phyloP scores from a whole-genome alignment of 2,888 invertebrate genomes.

The Ochropacha duplaris region DNA sequence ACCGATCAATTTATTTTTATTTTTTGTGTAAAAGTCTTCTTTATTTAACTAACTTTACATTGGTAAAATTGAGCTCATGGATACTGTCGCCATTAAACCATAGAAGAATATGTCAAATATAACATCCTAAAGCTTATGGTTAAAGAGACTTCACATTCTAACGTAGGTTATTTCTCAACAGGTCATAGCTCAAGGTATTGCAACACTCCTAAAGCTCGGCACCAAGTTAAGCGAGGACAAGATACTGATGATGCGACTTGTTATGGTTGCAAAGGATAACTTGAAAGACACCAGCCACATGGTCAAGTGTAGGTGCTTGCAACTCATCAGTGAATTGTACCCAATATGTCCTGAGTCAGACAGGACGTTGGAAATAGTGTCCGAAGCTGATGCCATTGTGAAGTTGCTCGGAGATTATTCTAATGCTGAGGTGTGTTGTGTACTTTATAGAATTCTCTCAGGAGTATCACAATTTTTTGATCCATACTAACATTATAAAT shows the following conservation, averaged over 20 bases:
- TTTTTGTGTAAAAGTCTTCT: no score
- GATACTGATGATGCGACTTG: slow-evolving; percentile 83
- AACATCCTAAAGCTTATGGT: no score
- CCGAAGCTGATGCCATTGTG: slow-evolving; percentile 84
- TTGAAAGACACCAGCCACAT: slow-evolving; percentile 90
- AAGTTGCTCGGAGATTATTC: slow-evolving; percentile 93
- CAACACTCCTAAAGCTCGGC: slow-evolving; percentile 88
- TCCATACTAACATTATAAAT: no score
- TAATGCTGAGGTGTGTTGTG: slow-evolving; percentile 84
- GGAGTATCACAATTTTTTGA: no score
- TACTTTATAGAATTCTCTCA: no score
- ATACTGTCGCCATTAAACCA: no score
- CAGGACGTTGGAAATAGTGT: slow-evolving; percentile 69
- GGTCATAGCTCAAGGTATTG: slow-evolving; percentile 89
- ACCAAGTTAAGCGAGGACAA: slow-evolving; percentile 83
- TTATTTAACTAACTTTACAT: no score
- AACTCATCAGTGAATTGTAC: slow-evolving; percentile 89
- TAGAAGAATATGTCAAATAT: no score
- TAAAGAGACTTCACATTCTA: no score
- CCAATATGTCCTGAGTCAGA: slow-evolving; percentile 82
- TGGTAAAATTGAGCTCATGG: no score
- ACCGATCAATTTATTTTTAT: no score
- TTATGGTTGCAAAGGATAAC: slow-evolving; percentile 86
- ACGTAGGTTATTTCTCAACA: slow-evolving; percentile 24
- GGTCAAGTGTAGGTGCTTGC: slow-evolving; percentile 90